These are phyloP conservation scores for Thelaira solivaga DNA, from an alignment of 2,888 invertebrate genomes.

Conservation along the genomic window DNA sequence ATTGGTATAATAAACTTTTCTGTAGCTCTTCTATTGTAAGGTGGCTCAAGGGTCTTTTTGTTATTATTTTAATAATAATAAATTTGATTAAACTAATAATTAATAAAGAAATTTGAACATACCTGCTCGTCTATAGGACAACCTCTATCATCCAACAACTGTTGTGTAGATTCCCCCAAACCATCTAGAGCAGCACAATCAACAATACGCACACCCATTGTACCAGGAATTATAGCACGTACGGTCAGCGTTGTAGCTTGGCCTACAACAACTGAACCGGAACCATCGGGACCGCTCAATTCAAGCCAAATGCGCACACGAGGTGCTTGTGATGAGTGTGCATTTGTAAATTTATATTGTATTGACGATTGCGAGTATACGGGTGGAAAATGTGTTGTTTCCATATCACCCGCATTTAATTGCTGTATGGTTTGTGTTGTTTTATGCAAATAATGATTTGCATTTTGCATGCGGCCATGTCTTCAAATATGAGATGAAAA, in stretches of 20 bases:
- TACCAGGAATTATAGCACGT: constrained; percentile 79
- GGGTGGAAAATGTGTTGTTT: constrained; percentile 28
- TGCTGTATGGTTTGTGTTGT: constrained; percentile 27
- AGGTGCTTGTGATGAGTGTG: constrained; percentile 71
- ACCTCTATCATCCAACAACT: constrained; percentile 84
- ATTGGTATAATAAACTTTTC: no score
- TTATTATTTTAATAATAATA: no score
- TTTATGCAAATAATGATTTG: constrained; percentile 34
- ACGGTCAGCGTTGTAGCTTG: constrained; percentile 82
- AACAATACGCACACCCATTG: constrained; percentile 85
- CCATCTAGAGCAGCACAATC: constrained; percentile 89
- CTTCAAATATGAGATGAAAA: background rate
- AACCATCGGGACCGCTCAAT: constrained; percentile 79
- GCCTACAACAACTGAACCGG: constrained; percentile 83
- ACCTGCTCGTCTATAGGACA: constrained; percentile 84
- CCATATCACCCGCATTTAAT: constrained; percentile 33
- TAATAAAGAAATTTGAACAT: constrained; percentile 48
- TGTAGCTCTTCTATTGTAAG: no score
- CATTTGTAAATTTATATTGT: constrained; percentile 12
- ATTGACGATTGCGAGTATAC: background rate
- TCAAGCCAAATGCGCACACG: constrained; percentile 86
- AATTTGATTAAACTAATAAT: no score
- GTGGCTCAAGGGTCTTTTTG: no score
- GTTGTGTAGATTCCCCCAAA: constrained; percentile 85
- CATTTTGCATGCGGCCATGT: constrained; percentile 56